Evolutionary conservation across 2,113 vertebrate genomes (phyloP).

Genomic region (Chionomys nivalis): DNA sequence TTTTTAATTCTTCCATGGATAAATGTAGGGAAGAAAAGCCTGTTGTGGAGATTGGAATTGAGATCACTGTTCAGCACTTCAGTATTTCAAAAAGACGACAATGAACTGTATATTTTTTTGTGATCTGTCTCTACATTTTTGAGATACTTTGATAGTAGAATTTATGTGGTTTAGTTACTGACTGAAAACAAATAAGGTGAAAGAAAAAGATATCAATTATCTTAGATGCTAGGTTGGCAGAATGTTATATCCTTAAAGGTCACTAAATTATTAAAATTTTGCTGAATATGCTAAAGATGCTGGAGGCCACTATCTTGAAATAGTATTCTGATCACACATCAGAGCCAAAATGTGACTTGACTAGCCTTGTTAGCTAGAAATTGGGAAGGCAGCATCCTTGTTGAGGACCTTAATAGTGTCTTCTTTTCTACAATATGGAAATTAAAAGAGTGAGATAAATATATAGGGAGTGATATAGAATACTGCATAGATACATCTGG

Average conservation of each 20-base stretch:
- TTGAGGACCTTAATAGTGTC: slow-evolving; percentile 7
- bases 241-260: background rate
- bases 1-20: background rate
- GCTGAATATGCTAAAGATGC: background rate
- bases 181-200: background rate
- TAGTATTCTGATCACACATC: background rate
- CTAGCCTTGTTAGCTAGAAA: background rate
- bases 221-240: background rate
- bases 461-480: slow-evolving; percentile 31
- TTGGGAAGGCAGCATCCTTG: background rate
- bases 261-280: background rate
- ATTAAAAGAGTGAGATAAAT: slow-evolving; percentile 46
- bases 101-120: slow-evolving; percentile 4
- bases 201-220: background rate
- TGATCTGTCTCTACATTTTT: background rate
- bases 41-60: background rate
- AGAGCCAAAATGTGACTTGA: background rate
- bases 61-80: background rate
- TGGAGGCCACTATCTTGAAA: background rate
- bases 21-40: slow-evolving; percentile 2
- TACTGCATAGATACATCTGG: slow-evolving; percentile 52
- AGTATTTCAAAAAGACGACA: background rate
- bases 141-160: background rate
- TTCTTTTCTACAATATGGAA: slow-evolving; percentile 39
- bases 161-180: background rate